Conservation (phyloP, 2,888 invertebrate genomes). For the Elgonia sp. region DNA sequence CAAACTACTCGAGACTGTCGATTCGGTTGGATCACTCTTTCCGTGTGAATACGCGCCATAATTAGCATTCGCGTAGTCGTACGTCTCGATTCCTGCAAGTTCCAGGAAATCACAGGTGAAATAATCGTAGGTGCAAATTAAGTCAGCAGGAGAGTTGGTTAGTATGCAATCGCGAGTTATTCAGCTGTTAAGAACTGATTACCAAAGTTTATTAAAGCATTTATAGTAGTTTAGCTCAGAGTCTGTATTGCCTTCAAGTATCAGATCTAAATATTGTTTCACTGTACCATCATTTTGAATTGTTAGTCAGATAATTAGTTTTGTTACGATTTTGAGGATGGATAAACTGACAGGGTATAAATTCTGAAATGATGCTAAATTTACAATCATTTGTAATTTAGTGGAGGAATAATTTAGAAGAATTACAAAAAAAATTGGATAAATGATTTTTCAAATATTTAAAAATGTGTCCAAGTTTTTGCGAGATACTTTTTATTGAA, state of each 20-base stretch:
- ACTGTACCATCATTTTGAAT: too few relatives aligned
- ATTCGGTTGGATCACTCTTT: slow-evolving; percentile 75
- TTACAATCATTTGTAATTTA: too few relatives aligned
- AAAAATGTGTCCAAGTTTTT: too few relatives aligned
- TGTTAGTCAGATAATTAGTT: too few relatives aligned
- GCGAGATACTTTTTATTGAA: too few relatives aligned
- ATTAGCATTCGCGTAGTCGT: slow-evolving; percentile 72
- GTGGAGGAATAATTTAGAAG: too few relatives aligned
- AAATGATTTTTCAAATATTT: too few relatives aligned
- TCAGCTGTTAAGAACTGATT: slow-evolving; percentile 62
- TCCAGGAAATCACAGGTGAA: slow-evolving; percentile 56
- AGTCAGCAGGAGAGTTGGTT: slow-evolving; percentile 25
- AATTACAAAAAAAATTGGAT: too few relatives aligned
- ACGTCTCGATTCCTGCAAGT: slow-evolving; percentile 73
- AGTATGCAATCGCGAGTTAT: slow-evolving; percentile 47
- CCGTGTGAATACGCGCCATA: slow-evolving; percentile 78
- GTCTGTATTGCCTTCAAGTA: neutral
- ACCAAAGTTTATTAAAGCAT: slow-evolving; percentile 57
- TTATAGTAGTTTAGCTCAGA: slow-evolving; percentile 38
- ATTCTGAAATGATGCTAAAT: too few relatives aligned
- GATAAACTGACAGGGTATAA: too few relatives aligned
- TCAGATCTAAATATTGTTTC: too few relatives aligned
- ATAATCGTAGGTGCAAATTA: slow-evolving; percentile 60
- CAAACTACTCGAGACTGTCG: slow-evolving; percentile 64
- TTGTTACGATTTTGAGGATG: too few relatives aligned